A percentile compares a stretch with the other conserved stretches of the same genome.
Conservation (phyloP, 2,888 invertebrate genomes). For the Apamea monoglypha region DNA sequence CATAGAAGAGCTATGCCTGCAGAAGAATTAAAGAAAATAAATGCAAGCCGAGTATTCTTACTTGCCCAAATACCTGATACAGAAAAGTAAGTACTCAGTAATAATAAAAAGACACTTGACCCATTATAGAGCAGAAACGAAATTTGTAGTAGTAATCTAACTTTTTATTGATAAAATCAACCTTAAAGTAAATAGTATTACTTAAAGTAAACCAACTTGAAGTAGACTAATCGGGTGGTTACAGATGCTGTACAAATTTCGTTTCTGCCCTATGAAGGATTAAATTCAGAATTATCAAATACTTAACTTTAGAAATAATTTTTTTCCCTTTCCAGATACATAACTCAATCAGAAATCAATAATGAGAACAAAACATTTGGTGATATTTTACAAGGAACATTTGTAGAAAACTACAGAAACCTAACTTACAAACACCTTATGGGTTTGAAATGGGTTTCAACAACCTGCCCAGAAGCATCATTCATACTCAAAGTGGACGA, state of each 20-base stretch:
- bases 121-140: background rate
- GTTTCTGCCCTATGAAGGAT: too few relatives aligned
- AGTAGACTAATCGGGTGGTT: background rate
- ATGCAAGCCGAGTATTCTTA: conserved; percentile 92
- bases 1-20: conserved; percentile 92
- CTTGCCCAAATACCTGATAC: conserved; percentile 90
- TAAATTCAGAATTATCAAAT: background rate
- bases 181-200: too few relatives aligned
- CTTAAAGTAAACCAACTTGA: background rate
- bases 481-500: conserved; percentile 74
- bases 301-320: background rate
- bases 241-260: too few relatives aligned
- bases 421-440: conserved; percentile 95
- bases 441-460: conserved; percentile 94
- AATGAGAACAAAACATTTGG: conserved; percentile 92
- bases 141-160: background rate
- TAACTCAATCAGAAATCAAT: conserved; percentile 89
- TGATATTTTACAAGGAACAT: conserved; percentile 94
- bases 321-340: conserved; percentile 73
- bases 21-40: conserved; percentile 90
- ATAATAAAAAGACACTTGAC: background rate
- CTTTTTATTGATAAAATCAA: background rate
- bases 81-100: conserved; percentile 80
- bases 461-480: conserved; percentile 90
- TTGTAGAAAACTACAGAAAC: conserved; percentile 94